phyloP scores from a whole-genome alignment of 1,140 invertebrate species.

The Wiebesia pumilae region DNA sequence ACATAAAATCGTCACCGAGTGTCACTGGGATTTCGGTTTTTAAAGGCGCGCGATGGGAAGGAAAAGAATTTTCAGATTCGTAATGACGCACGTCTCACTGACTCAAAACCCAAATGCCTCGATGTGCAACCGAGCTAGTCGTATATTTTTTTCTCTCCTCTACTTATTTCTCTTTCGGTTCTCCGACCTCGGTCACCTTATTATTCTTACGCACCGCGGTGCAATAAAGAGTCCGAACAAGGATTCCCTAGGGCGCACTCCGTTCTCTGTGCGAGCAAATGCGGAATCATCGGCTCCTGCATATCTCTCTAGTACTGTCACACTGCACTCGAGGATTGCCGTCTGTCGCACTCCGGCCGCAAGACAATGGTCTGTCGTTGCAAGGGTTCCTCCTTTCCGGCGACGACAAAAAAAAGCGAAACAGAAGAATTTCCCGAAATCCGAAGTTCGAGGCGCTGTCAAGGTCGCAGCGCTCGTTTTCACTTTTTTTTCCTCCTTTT shows the following conservation, averaged over 20 bases:
- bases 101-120: constrained; percentile 13
- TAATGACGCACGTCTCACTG: background rate
- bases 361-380: background rate
- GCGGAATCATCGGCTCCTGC: constrained; percentile 20
- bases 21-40: constrained; percentile 2
- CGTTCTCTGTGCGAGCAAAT: background rate
- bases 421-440: background rate
- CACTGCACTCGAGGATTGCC: background rate
- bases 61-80: background rate
- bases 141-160: background rate
- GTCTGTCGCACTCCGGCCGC: background rate
- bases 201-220: constrained; percentile 27
- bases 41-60: constrained; percentile 30
- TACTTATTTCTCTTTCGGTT: background rate
- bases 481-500: background rate
- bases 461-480: background rate
- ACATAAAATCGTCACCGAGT: background rate
- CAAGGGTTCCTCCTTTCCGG: background rate
- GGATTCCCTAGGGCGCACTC: constrained; percentile 5
- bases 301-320: background rate
- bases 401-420: background rate
- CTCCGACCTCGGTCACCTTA: background rate
- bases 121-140: background rate
- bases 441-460: background rate
- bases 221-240: background rate